phyloP scores from a whole-genome alignment of 2,888 invertebrate genomes.

The Mimas tiliae region DNA sequence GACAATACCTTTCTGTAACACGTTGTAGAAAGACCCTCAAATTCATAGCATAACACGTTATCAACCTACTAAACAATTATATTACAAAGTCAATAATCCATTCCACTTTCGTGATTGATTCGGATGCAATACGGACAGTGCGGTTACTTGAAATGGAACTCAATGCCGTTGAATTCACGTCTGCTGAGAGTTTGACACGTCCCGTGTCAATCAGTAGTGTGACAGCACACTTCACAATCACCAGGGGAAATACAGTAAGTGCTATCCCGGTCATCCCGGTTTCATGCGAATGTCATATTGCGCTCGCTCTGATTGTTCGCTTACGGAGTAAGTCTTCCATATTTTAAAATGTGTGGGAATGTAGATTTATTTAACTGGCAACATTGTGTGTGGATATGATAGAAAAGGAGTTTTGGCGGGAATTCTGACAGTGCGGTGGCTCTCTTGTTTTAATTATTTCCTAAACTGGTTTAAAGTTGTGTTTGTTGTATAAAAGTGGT shows the following conservation, averaged over 20 bases:
- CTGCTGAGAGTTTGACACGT: constrained; percentile 35
- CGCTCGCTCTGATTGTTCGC: constrained; percentile 15
- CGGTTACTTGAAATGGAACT: neutral
- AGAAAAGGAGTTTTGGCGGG: too few species aligned
- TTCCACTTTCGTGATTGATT: constrained; percentile 3
- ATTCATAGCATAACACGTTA: too few species aligned
- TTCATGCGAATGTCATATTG: constrained; percentile 34
- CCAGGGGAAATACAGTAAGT: constrained; percentile 49
- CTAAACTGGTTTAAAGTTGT: too few species aligned
- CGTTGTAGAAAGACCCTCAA: too few species aligned
- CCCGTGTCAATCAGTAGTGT: constrained; percentile 41
- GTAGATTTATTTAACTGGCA: neutral
- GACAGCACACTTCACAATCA: constrained; percentile 34
- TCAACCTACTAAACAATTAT: too few species aligned
- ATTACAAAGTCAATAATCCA: neutral
- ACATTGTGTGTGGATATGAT: neutral
- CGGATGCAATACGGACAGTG: neutral
- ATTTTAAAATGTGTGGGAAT: neutral
- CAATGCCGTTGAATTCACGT: neutral
- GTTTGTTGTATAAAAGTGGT: too few species aligned
- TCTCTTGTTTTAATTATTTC: too few species aligned
- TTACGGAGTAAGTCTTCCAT: neutral
- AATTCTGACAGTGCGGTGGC: too few species aligned
- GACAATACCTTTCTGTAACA: too few species aligned
- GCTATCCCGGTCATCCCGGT: constrained; percentile 38